phyloP scores from a whole-genome alignment of 2,113 vertebrate genomes.

The Noturus placidus region DNA sequence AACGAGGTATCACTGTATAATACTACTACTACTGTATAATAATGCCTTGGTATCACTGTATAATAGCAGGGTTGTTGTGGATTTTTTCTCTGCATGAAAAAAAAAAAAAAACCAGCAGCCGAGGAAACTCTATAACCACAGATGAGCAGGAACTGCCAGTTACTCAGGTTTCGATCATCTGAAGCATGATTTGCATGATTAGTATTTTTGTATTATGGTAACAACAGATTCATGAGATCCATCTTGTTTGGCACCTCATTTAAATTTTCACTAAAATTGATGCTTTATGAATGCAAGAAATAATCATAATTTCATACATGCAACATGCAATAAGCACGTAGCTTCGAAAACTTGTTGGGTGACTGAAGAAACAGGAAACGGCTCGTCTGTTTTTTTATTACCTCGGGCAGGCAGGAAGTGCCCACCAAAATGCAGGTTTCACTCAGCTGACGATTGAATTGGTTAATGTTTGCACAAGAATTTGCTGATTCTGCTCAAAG shows the following conservation, averaged over 20 bases:
- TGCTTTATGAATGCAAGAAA: too few relatives aligned
- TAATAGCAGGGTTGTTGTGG: background rate
- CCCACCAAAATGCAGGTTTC: background rate
- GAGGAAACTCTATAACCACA: slow-evolving; percentile 10
- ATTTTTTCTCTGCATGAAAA: background rate
- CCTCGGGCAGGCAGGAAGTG: background rate
- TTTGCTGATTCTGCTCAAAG: background rate
- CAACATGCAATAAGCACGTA: background rate
- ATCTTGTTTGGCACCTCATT: background rate
- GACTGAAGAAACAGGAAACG: background rate
- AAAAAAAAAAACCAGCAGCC: background rate
- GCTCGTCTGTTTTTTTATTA: background rate
- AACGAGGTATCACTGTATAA: background rate
- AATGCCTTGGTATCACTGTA: background rate
- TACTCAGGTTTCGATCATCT: background rate
- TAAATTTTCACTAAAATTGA: background rate
- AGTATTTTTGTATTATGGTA: background rate
- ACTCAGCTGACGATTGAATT: background rate
- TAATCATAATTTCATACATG: background rate
- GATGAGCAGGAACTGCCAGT: background rate
- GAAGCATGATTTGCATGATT: background rate
- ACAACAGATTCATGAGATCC: background rate
- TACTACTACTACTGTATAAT: too few relatives aligned
- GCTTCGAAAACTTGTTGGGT: too few relatives aligned
- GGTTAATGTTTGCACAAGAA: background rate